phyloP scores from a whole-genome alignment of 2,113 vertebrate species.

The mouse (Mus musculus) region GRCm39 chr4:140002001-140002500 shows the following conservation, averaged over 20 bases:
- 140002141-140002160: background rate
- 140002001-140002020: no score
- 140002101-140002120: background rate
- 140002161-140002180: background rate
- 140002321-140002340: background rate
- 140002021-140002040: background rate
- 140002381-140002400: fast-evolving
- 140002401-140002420: fast-evolving
- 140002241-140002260: background rate
- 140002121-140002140: fast-evolving
- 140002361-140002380: background rate
- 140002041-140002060: background rate
- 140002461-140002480: fast-evolving
- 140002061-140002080: background rate
- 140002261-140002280: background rate
- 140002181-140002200: background rate
- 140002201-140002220: background rate
- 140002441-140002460: fast-evolving
- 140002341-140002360: background rate
- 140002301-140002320: background rate
- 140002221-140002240: background rate
- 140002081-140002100: fast-evolving
- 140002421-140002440: background rate
- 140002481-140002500: background rate
- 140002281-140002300: background rate